A percentile compares a stretch with the other conserved stretches of the same genome.
phyloP scores from a whole-genome alignment of 2,888 invertebrate species.

The Troides helena region DNA sequence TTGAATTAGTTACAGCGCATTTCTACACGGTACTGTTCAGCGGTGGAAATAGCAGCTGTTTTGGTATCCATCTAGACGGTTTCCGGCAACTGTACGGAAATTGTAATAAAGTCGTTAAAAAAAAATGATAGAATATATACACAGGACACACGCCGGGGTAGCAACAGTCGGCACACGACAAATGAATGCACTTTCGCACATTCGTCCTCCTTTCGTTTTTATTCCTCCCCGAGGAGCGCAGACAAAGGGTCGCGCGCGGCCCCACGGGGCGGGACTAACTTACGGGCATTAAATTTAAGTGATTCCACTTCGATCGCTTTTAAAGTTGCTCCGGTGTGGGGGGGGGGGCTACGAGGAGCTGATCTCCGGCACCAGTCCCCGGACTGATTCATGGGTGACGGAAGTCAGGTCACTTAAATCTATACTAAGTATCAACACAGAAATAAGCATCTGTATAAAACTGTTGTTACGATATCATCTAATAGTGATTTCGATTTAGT shows the following conservation, averaged over 20 bases:
- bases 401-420: constrained; percentile 25
- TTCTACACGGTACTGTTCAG: too few relatives aligned
- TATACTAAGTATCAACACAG: background rate
- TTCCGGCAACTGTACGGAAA: too few relatives aligned
- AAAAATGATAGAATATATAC: too few relatives aligned
- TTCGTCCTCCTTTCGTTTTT: constrained; percentile 48
- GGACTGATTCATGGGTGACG: constrained; percentile 28
- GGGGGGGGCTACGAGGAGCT: background rate
- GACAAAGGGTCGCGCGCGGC: constrained; percentile 57
- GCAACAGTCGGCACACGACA: constrained; percentile 32
- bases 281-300: constrained; percentile 75
- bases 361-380: background rate
- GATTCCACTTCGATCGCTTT: constrained; percentile 63
- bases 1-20: too few relatives aligned
- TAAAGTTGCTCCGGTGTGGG: constrained; percentile 51
- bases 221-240: constrained; percentile 45
- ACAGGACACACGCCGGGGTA: too few relatives aligned
- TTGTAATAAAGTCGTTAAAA: too few relatives aligned
- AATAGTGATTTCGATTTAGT: too few relatives aligned
- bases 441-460: too few relatives aligned
- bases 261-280: constrained; percentile 58
- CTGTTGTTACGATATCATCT: too few relatives aligned
- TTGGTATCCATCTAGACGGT: too few relatives aligned
- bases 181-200: constrained; percentile 46
- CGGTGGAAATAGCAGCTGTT: too few relatives aligned